Percentiles rank a stretch among this genome's conserved stretches.
Conservation (phyloP, 2,113 vertebrate genomes). For the Petrocephalus microphthalmus region DNA sequence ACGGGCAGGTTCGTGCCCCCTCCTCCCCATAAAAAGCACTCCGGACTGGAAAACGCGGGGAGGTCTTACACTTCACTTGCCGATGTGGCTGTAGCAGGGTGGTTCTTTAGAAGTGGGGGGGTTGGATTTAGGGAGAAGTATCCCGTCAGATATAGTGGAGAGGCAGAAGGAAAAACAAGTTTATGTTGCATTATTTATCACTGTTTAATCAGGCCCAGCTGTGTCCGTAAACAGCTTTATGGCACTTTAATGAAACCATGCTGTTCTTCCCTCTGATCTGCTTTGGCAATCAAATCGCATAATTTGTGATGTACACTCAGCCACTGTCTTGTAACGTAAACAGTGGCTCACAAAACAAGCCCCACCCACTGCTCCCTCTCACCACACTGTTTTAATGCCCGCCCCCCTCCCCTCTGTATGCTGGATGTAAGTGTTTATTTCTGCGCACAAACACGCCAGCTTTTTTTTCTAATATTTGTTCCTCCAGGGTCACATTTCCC, state of each 20-base stretch:
- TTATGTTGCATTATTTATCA: conserved; percentile 80
- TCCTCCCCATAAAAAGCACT: neutral
- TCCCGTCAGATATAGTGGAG: neutral
- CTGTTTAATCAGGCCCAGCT: conserved; percentile 79
- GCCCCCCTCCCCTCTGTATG: neutral
- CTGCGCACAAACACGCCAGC: conserved; percentile 5
- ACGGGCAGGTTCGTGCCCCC: neutral
- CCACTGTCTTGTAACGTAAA: conserved; percentile 43
- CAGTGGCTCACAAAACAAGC: conserved; percentile 20
- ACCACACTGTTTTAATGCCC: conserved; percentile 21
- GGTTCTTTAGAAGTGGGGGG: neutral
- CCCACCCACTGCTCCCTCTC: conserved; percentile 21
- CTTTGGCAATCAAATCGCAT: conserved; percentile 49
- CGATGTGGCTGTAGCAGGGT: neutral
- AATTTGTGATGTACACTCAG: conserved; percentile 39
- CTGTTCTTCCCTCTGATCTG: conserved; percentile 67
- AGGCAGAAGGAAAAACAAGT: conserved; percentile 68
- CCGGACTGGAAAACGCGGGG: neutral
- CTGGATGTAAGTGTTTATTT: conserved; percentile 15
- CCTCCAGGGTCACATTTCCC: neutral
- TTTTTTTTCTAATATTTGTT: neutral
- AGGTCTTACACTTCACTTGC: neutral
- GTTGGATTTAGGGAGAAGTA: neutral
- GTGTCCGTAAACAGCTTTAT: conserved; percentile 87
- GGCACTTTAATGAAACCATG: conserved; percentile 79